Percentiles rank a stretch among this genome's conserved stretches.
These are phyloP conservation scores for Onthophagus sagittarius DNA, from an alignment of 2,888 invertebrate genomes.

Conservation along the genomic window DNA sequence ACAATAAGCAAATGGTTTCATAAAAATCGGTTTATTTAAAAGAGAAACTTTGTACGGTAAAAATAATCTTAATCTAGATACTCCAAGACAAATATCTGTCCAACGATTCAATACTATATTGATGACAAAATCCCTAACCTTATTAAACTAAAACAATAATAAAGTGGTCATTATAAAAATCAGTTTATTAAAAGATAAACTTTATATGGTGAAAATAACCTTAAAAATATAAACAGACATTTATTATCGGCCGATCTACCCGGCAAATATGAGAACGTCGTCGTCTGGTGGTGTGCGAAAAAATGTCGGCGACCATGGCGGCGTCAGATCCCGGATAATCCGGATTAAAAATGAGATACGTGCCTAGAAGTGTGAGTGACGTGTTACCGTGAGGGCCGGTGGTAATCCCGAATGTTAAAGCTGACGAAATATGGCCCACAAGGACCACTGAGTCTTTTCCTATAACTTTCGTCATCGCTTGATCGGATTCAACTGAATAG, in stretches of 20 bases:
- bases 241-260: not conserved
- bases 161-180: too few relatives aligned
- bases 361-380: conserved; percentile 39
- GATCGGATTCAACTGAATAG: not conserved
- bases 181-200: not conserved
- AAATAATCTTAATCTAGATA: not conserved
- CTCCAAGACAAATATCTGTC: not conserved
- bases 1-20: too few relatives aligned
- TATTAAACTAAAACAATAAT: too few relatives aligned
- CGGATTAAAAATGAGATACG: conserved; percentile 50
- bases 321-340: conserved; percentile 43
- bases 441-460: not conserved
- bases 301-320: conserved; percentile 29
- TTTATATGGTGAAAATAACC: not conserved
- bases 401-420: conserved; percentile 40
- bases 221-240: not conserved
- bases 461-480: not conserved
- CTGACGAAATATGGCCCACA: conserved; percentile 41
- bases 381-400: conserved; percentile 35
- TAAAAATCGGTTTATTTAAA: not conserved
- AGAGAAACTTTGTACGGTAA: not conserved
- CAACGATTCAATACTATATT: not conserved
- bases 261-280: not conserved
- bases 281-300: not conserved
- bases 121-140: not conserved